Evolutionary conservation across 2,888 invertebrate genomes (phyloP).

Genomic region (Ophion obscuratus): DNA sequence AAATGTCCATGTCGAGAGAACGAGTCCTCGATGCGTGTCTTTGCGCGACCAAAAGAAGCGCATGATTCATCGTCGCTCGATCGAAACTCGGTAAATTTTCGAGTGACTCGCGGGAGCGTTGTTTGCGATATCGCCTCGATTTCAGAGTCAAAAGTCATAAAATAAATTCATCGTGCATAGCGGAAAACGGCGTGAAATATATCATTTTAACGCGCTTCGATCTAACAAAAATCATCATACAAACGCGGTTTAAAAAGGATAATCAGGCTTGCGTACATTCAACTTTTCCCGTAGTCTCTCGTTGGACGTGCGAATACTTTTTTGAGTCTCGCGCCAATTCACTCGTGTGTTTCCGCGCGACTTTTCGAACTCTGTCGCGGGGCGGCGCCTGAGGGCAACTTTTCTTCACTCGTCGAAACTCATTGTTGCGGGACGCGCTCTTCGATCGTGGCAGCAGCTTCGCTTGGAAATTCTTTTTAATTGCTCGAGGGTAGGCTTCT

Average conservation of each 20-base stretch:
- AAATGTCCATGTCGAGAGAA: constrained; percentile 29
- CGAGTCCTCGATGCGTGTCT: neutral
- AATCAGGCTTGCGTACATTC: neutral
- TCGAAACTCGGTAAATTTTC: neutral
- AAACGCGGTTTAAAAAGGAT: too few species aligned
- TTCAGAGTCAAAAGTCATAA: neutral
- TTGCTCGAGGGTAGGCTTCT: too few species aligned
- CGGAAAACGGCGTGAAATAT: neutral
- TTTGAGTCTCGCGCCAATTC: neutral
- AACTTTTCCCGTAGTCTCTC: neutral
- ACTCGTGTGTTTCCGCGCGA: neutral
- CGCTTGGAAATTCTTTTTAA: neutral
- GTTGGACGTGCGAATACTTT: neutral
- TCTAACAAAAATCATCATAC: neutral
- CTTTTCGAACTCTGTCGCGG: neutral
- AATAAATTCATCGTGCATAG: neutral
- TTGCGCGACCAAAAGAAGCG: neutral
- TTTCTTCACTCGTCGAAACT: neutral
- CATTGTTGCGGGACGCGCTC: neutral
- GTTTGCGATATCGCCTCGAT: neutral
- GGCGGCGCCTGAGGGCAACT: neutral
- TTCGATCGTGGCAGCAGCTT: neutral
- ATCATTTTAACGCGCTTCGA: neutral
- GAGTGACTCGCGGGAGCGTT: neutral
- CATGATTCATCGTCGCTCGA: neutral